Conservation (phyloP, 2,797 vertebrate genomes). For the Huso huso region DNA sequence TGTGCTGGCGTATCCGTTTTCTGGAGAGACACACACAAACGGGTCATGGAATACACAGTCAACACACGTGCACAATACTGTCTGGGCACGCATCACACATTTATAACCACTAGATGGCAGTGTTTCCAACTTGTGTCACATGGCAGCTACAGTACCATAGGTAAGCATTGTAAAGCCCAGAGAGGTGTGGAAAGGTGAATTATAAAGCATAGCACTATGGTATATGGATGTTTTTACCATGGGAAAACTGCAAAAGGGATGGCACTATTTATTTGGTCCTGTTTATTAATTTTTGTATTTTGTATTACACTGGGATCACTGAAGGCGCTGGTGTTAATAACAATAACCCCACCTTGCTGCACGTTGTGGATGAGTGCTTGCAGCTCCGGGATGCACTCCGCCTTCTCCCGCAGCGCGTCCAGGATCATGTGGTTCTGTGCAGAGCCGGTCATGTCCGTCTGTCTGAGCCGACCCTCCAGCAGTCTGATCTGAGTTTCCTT, state of each 20-base stretch:
- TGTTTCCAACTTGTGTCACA: neutral
- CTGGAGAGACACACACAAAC: slow-evolving; percentile 44
- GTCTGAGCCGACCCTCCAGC: slow-evolving; percentile 84
- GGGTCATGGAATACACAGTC: too few species aligned
- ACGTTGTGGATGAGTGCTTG: slow-evolving; percentile 79
- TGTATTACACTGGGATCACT: too few species aligned
- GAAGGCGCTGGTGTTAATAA: too few species aligned
- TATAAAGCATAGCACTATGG: too few species aligned
- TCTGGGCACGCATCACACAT: neutral
- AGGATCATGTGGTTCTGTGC: slow-evolving; percentile 85
- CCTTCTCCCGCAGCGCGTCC: slow-evolving; percentile 78
- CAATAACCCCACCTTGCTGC: slow-evolving; percentile 69
- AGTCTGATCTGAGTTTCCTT: slow-evolving; percentile 89
- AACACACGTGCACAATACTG: too few species aligned
- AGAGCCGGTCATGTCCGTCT: slow-evolving; percentile 73
- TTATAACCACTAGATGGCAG: neutral
- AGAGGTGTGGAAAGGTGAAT: too few species aligned
- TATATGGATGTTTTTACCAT: too few species aligned
- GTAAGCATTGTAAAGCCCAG: too few species aligned
- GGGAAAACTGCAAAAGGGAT: too few species aligned
- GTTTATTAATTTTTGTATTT: too few species aligned
- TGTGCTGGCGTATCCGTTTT: slow-evolving; percentile 88
- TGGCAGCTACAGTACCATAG: too few species aligned
- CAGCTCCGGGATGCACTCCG: slow-evolving; percentile 80
- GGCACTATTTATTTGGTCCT: too few species aligned